Conservation (phyloP, 2,888 invertebrate species). For the Callimorpha dominula region DNA sequence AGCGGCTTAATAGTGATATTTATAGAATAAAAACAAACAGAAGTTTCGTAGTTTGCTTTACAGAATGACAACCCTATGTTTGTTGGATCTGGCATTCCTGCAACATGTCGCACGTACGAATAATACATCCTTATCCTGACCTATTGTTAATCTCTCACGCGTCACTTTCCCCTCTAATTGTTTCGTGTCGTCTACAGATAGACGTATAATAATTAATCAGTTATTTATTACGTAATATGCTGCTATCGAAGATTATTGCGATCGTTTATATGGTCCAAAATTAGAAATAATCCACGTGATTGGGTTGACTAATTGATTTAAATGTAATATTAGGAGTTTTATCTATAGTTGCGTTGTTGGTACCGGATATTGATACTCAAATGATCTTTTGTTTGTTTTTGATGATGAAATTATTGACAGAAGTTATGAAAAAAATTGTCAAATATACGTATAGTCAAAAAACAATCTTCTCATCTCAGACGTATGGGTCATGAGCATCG, state of each 20-base stretch:
- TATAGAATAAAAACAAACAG: background rate
- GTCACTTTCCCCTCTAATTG: constrained; percentile 46
- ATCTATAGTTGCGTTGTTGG: background rate
- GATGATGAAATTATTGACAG: too few species aligned
- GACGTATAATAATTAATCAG: constrained; percentile 46
- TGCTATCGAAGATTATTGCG: constrained; percentile 34
- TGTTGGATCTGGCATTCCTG: constrained; percentile 50
- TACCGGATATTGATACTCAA: background rate
- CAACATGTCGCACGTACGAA: constrained; percentile 38
- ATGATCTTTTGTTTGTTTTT: background rate
- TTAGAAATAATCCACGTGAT: constrained; percentile 24
- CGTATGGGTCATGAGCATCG: background rate
- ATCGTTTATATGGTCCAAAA: constrained; percentile 17
- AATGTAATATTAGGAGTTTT: background rate
- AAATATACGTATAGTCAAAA: background rate
- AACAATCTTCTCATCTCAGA: background rate
- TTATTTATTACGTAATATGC: constrained; percentile 46
- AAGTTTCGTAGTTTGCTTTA: background rate
- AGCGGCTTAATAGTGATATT: background rate
- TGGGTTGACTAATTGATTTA: constrained; percentile 20
- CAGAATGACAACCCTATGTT: constrained; percentile 27
- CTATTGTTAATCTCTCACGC: constrained; percentile 53
- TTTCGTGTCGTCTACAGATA: constrained; percentile 45
- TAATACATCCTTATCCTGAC: constrained; percentile 40
- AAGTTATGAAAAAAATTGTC: too few species aligned